phyloP scores from a whole-genome alignment of 2,113 vertebrate species.

The Protobothrops flavoviridis region DNA sequence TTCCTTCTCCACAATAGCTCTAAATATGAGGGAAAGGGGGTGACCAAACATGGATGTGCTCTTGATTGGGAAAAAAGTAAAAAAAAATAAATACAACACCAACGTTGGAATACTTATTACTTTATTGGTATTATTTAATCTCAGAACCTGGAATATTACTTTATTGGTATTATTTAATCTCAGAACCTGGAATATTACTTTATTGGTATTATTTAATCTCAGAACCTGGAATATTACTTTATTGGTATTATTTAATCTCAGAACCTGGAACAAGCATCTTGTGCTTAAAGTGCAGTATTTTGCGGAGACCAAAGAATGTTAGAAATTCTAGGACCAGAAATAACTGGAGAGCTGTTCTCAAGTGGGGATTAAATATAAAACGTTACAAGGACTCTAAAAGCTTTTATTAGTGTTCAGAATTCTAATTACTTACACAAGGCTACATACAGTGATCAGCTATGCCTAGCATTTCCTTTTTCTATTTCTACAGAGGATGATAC shows the following conservation, averaged over 20 bases:
- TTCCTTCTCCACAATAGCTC: constrained; percentile 21
- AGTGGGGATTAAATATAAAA: constrained; percentile 4
- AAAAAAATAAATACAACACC: neutral
- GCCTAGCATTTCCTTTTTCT: neutral
- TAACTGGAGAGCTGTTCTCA: neutral
- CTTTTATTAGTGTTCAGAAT: constrained; percentile 16
- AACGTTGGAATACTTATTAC: constrained; percentile 19
- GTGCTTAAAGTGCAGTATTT: constrained; percentile 16
- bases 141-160: neutral
- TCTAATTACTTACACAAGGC: neutral
- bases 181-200: neutral
- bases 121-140: too few relatives aligned
- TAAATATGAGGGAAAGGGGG: neutral
- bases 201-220: constrained; percentile 11
- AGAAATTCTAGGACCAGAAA: neutral
- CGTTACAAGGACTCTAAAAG: neutral
- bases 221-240: constrained; percentile 18
- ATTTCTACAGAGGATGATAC: neutral
- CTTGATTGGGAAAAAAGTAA: neutral
- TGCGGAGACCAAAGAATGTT: neutral
- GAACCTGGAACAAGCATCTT: neutral
- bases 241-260: constrained; percentile 12
- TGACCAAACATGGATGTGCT: neutral
- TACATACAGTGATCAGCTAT: neutral
- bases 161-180: neutral